Evolutionary conservation across 2,888 invertebrate genomes (phyloP).

Genomic region (Autographa pulchrina): DNA sequence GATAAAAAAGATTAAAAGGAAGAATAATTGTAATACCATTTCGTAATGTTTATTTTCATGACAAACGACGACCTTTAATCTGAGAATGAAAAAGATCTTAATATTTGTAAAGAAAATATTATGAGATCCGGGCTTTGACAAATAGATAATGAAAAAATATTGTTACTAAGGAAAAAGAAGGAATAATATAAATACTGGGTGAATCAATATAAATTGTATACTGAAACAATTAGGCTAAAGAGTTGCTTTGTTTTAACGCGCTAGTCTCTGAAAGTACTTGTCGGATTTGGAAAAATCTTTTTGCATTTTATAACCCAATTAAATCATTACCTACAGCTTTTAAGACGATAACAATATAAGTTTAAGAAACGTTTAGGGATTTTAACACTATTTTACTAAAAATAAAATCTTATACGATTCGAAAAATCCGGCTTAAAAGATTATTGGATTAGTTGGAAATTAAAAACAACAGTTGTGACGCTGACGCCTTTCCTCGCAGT

Average conservation of each 20-base stretch:
- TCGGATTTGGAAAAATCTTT: too few relatives aligned
- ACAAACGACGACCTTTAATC: constrained; percentile 49
- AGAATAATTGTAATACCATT: constrained; percentile 38
- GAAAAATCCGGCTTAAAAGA: neutral
- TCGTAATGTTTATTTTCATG: constrained; percentile 47
- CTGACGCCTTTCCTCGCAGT: neutral
- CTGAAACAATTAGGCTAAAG: too few relatives aligned
- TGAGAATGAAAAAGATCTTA: constrained; percentile 46
- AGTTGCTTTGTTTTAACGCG: too few relatives aligned
- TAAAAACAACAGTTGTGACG: constrained; percentile 7
- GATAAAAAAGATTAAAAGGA: constrained; percentile 39
- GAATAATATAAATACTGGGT: neutral
- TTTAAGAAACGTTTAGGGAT: too few relatives aligned
- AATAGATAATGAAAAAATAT: constrained; percentile 22
- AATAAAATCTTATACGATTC: neutral
- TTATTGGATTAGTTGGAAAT: constrained; percentile 8
- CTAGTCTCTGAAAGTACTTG: too few relatives aligned
- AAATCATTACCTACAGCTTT: too few relatives aligned
- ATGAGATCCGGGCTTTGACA: constrained; percentile 28
- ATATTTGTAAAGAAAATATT: constrained; percentile 51
- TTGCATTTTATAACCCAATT: too few relatives aligned
- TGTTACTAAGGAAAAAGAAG: neutral
- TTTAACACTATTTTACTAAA: neutral
- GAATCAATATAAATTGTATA: neutral
- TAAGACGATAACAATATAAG: too few relatives aligned